Conservation (phyloP, 1,140 invertebrate species). For the Drosophila athabasca region DNA sequence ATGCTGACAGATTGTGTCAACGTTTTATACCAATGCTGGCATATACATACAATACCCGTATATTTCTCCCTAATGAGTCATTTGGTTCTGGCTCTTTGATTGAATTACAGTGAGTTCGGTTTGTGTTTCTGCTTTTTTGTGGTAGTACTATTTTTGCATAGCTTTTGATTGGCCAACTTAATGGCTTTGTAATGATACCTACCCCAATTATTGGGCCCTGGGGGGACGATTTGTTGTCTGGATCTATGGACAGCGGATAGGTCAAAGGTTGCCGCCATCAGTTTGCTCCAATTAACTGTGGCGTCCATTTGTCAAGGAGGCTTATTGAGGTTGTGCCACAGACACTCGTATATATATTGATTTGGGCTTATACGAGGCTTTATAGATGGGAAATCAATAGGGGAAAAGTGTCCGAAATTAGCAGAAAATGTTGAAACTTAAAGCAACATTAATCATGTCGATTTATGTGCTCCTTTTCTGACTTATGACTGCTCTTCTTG, state of each 20-base stretch:
- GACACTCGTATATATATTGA: conserved; percentile 17
- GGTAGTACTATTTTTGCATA: conserved; percentile 49
- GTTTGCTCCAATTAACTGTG: conserved; percentile 34
- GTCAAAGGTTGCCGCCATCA: conserved; percentile 37
- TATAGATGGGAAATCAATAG: conserved; percentile 64
- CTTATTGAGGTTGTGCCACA: conserved; percentile 35
- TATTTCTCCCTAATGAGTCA: conserved; percentile 19
- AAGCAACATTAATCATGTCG: conserved; percentile 2
- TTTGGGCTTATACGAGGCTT: conserved; percentile 32
- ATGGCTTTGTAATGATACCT: conserved; percentile 72
- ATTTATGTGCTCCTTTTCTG: not conserved
- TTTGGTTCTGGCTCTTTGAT: conserved; percentile 40
- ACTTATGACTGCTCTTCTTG: too few relatives aligned
- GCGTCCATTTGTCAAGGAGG: conserved; percentile 68
- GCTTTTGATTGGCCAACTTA: conserved; percentile 62
- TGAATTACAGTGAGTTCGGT: conserved; percentile 53
- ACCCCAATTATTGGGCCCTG: conserved; percentile 50
- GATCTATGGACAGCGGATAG: conserved; percentile 47
- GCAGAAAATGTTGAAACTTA: conserved; percentile 2
- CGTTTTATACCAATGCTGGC: too few relatives aligned
- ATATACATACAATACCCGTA: conserved; percentile 13
- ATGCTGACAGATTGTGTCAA: conserved; percentile 24
- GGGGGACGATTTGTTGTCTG: conserved; percentile 38
- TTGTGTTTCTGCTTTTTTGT: conserved; percentile 1
- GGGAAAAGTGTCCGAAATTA: conserved; percentile 1